Base-by-base conservation (phyloP, 2,113 vertebrate genomes). In the Sciurus niger region DNA sequence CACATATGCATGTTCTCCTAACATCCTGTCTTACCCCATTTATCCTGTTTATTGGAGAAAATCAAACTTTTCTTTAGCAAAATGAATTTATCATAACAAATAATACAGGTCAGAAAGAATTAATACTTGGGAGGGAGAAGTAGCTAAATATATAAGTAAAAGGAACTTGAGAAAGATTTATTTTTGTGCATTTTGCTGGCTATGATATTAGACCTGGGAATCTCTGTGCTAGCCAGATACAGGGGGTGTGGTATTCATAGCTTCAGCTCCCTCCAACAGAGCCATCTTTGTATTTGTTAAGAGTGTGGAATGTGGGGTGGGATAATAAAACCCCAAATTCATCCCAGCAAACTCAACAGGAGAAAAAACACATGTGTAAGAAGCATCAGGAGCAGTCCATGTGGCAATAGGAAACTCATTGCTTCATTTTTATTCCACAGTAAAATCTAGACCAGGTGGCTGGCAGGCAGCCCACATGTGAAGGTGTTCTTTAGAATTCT, bases 371-470 rank as follows among this genome's bases (percentile, higher is more conserved):
- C 73, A 30, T 76, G 84, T 92, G 90, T 92, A 93, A 74, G 92
- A 84, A 95, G 83, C 92, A 92, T 84, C 96, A 88, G 95, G 96
- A 98, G 87, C 97, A 97, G 90, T 95, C 93, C 95, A 92, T 90
- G 96, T 97, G 97, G 87, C 97, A 96, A 97, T 43, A 93, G 96
- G 96, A 97, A 98, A 43, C 95, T 97, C 97, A 96, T 91, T 95
- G 93, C 93, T 96, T 97, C 84, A 96, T 92, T 95, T 97, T 97
- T 96, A 96, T 97, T 96, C 90, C 73, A 90, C 63, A 90, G 90
- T 86, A 96, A 97, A 95, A 98, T 96, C 95, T 93, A 94, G 95
- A 76, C 96, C 92, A 96, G 97, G 95, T 97, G 96, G 90, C 89
- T 96, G 94, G 92, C 94, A 94, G 92, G 55, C 87, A 85, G 93